A percentile compares a stretch with the other conserved stretches of the same genome.
Conservation (phyloP, 2,113 vertebrate species). For the Brachyhypopomus occidentalis region DNA sequence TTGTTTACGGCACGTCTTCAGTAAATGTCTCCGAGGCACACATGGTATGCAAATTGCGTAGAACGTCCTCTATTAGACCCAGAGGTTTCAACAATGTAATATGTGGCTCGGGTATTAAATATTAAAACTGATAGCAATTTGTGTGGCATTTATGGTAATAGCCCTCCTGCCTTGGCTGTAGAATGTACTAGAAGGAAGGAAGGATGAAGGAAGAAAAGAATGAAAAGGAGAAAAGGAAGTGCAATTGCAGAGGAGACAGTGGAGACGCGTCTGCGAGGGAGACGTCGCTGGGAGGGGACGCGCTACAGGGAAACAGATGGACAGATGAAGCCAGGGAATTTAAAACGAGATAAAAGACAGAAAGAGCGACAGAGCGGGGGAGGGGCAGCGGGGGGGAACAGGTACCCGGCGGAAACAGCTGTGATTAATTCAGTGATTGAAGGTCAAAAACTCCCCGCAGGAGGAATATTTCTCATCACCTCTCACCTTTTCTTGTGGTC, state of each 20-base stretch:
- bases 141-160: too few relatives aligned
- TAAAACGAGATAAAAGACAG: background rate
- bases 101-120: background rate
- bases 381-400: conserved; percentile 26
- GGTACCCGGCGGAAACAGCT: conserved; percentile 52
- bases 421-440: conserved; percentile 69
- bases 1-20: too few relatives aligned
- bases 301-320: background rate
- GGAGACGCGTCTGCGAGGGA: too few relatives aligned
- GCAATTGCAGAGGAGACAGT: too few relatives aligned
- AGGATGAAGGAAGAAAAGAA: background rate
- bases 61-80: too few relatives aligned
- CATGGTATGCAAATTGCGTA: too few relatives aligned
- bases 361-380: conserved; percentile 1
- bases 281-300: too few relatives aligned
- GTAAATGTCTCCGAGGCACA: too few relatives aligned
- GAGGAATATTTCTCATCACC: conserved; percentile 67
- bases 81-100: background rate
- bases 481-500: conserved; percentile 49
- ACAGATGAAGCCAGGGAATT: conserved; percentile 25
- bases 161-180: too few relatives aligned
- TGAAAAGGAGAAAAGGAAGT: background rate
- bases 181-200: background rate
- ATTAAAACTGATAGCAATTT: too few relatives aligned
- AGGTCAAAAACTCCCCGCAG: conserved; percentile 50